Evolutionary conservation across 2,888 invertebrate genomes (phyloP).

Genomic region (Tillus elongatus): DNA sequence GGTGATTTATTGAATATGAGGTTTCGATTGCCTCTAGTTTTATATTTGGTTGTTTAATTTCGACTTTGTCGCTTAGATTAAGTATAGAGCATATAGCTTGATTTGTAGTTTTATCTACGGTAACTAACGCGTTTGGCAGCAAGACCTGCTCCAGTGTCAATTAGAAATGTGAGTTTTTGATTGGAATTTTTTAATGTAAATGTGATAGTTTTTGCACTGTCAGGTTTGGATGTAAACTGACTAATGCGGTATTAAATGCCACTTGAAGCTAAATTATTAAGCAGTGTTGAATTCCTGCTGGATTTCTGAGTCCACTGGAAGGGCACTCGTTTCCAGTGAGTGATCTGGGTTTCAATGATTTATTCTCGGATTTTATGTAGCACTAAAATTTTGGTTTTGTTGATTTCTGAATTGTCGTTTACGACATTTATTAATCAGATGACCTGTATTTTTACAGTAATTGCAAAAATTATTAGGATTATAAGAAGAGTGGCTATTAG

Average conservation of each 20-base stretch:
- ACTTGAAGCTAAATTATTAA: constrained; percentile 1
- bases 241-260: constrained; percentile 1
- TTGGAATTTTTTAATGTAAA: constrained; percentile 1
- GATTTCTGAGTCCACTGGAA: constrained; percentile 5
- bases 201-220: not conserved
- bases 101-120: not conserved
- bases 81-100: not conserved
- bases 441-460: constrained; percentile 14
- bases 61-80: not conserved
- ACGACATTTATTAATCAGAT: constrained; percentile 10
- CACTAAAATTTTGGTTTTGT: not conserved
- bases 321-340: constrained; percentile 8
- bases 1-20: not conserved
- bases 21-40: not conserved
- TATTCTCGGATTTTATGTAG: not conserved
- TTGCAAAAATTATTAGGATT: constrained; percentile 12
- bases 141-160: constrained; percentile 14
- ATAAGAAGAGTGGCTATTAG: constrained; percentile 1
- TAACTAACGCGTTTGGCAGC: not conserved
- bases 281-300: constrained; percentile 9
- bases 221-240: not conserved
- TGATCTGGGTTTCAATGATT: constrained; percentile 10
- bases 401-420: not conserved
- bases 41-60: not conserved
- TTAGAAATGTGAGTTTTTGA: not conserved